These are phyloP conservation scores for Yasuhikotakia modesta DNA, from an alignment of 2,797 vertebrate genomes.

Conservation along the genomic window DNA sequence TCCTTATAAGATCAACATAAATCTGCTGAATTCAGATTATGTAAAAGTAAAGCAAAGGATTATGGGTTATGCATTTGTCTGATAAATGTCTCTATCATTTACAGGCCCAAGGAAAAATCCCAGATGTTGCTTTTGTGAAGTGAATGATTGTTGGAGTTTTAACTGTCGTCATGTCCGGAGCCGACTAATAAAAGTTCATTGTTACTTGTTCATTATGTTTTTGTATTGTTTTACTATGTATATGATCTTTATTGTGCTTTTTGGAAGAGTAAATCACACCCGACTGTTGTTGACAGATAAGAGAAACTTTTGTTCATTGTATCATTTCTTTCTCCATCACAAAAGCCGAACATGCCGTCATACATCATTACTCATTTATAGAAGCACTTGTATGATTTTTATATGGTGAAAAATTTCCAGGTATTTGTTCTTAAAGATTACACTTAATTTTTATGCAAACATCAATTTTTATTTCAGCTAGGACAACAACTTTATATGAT, in stretches of 20 bases:
- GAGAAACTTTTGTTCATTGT: neutral
- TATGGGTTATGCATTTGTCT: neutral
- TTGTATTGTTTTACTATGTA: neutral
- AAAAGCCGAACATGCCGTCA: neutral
- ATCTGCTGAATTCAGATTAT: neutral
- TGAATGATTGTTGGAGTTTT: slow-evolving; percentile 63
- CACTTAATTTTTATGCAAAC: neutral
- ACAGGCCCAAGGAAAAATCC: slow-evolving; percentile 87
- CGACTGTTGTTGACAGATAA: neutral
- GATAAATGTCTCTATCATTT: neutral
- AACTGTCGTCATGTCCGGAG: slow-evolving; percentile 29
- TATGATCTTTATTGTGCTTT: neutral
- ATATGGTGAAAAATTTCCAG: neutral
- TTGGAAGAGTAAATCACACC: neutral
- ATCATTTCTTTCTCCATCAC: neutral
- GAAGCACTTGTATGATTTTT: neutral
- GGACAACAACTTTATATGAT: neutral
- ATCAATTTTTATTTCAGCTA: slow-evolving; percentile 19
- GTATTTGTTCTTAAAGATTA: neutral
- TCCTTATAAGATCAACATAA: neutral
- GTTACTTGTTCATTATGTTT: slow-evolving; percentile 2
- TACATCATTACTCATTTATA: neutral
- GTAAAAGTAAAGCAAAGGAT: neutral
- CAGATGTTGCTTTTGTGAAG: slow-evolving; percentile 87
- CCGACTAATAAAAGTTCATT: slow-evolving; percentile 14